Evolutionary conservation across 2,113 vertebrate species (phyloP).

Genomic region (Oryzias curvinotus): DNA sequence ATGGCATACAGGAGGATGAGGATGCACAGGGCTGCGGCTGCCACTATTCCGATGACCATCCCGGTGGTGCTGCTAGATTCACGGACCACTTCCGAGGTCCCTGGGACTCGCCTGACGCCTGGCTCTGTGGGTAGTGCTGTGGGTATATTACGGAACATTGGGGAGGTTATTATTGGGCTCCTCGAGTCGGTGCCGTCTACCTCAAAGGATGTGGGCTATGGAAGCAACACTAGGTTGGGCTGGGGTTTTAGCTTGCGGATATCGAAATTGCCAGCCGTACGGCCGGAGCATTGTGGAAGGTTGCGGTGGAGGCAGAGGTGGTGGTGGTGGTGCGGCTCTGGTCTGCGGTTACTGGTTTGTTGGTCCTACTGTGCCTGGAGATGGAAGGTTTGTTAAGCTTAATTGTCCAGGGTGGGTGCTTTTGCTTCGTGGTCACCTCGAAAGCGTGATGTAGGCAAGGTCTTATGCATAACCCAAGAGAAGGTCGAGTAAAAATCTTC

Average conservation of each 20-base stretch:
- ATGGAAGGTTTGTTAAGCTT: slow-evolving; percentile 96
- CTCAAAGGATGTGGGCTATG: slow-evolving; percentile 99
- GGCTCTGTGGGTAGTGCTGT: slow-evolving; percentile 99
- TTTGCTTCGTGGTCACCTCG: slow-evolving; percentile 99
- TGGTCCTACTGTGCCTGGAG: slow-evolving; percentile 95
- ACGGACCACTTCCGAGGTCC: slow-evolving; percentile 98
- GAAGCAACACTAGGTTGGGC: slow-evolving; percentile 96
- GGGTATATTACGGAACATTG: slow-evolving; percentile 99
- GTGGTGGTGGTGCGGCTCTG: slow-evolving; percentile 96
- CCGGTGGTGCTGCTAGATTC: slow-evolving; percentile 99
- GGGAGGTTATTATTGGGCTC: slow-evolving; percentile 99
- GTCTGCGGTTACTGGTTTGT: slow-evolving; percentile 93
- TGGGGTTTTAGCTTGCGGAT: slow-evolving; percentile 97
- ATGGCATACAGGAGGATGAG: slow-evolving; percentile 99
- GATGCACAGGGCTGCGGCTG: slow-evolving; percentile 99
- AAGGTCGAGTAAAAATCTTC: slow-evolving; percentile 99
- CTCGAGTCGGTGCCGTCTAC: slow-evolving; percentile 98
- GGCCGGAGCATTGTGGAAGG: slow-evolving; percentile 91
- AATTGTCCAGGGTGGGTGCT: slow-evolving; percentile 96
- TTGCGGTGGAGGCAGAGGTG: slow-evolving; percentile 93
- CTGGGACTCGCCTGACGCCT: slow-evolving; percentile 97
- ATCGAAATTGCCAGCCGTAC: slow-evolving; percentile 97
- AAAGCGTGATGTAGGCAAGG: slow-evolving; percentile 98
- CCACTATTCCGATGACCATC: slow-evolving; percentile 99
- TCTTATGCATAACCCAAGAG: slow-evolving; percentile 99